These are phyloP conservation scores for Pseudorectes ferrugineus DNA, from an alignment of 2,113 vertebrate genomes.

Conservation along the genomic window DNA sequence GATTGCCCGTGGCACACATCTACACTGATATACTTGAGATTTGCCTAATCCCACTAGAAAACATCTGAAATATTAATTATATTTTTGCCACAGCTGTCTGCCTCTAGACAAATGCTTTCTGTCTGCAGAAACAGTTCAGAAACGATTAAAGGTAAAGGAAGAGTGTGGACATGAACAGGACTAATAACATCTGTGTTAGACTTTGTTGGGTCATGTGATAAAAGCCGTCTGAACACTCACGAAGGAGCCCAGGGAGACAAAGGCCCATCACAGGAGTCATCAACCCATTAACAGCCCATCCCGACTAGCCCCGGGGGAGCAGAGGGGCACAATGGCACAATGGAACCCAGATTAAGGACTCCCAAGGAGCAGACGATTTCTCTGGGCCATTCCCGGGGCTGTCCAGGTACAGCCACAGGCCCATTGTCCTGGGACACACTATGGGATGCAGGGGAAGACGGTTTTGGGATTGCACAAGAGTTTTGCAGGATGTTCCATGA, in stretches of 20 bases:
- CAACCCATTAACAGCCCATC: background rate
- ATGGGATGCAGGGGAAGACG: background rate
- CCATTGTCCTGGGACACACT: no score
- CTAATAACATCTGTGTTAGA: background rate
- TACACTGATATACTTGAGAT: background rate
- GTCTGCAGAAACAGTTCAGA: background rate
- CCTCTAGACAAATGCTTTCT: background rate
- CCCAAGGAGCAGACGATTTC: background rate
- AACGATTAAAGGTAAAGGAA: background rate
- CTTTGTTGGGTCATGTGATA: background rate
- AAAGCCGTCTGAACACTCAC: background rate
- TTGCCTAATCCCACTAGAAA: background rate
- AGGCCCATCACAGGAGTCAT: no score
- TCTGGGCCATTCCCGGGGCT: background rate
- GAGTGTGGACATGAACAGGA: background rate
- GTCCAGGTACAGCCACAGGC: background rate
- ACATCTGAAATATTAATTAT: background rate
- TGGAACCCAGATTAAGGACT: background rate
- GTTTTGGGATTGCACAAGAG: background rate
- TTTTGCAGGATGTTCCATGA: background rate
- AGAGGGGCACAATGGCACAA: background rate
- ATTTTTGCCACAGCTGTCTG: conserved; percentile 5
- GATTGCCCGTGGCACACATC: fast-evolving
- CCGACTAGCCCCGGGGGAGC: background rate
- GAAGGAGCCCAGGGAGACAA: background rate